Evolutionary conservation across 2,888 invertebrate genomes (phyloP).

Genomic region (Mamestra brassicae): DNA sequence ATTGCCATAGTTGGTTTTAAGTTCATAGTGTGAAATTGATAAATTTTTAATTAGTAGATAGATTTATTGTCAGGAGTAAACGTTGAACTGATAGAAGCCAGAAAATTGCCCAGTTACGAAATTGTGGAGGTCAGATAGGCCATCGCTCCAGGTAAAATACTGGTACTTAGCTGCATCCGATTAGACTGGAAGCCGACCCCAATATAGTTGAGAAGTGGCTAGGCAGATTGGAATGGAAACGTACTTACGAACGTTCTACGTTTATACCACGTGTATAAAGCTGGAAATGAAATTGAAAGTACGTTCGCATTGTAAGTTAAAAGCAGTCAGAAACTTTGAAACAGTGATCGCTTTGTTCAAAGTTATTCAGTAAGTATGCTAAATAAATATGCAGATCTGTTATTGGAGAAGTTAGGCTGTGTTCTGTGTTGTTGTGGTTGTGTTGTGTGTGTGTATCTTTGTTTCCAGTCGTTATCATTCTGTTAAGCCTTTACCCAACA

Average conservation of each 20-base stretch:
- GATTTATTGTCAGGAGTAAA: neutral
- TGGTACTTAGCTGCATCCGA: too few species aligned
- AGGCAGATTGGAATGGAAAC: too few species aligned
- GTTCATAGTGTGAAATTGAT: neutral
- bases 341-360: neutral
- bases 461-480: neutral
- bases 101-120: too few species aligned
- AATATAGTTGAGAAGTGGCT: too few species aligned
- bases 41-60: neutral
- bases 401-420: neutral
- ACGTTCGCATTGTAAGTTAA: neutral
- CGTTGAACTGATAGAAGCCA: neutral
- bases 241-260: too few species aligned
- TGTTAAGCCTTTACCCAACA: too few species aligned
- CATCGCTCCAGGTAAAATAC: too few species aligned
- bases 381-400: neutral
- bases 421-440: too few species aligned
- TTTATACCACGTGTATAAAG: neutral
- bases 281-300: neutral
- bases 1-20: neutral
- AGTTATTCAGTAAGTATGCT: neutral
- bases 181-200: too few species aligned
- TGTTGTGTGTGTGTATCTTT: too few species aligned
- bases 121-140: too few species aligned
- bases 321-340: neutral